Evolutionary conservation across 2,113 vertebrate species (phyloP).

Genomic region (Pelodiscus sinensis): DNA sequence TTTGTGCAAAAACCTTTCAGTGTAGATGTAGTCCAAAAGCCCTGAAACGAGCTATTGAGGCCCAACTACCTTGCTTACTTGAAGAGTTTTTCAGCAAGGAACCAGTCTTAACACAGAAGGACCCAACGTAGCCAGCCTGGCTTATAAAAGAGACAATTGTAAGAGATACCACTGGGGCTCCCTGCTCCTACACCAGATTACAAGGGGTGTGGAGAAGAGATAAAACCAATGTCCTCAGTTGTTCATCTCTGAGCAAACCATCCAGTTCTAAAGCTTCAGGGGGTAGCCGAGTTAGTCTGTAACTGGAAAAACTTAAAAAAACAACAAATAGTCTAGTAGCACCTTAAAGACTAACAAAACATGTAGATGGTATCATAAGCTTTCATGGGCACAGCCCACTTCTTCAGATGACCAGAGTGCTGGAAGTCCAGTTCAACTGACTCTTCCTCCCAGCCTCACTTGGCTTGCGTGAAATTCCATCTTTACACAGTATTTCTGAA

Average conservation of each 20-base stretch:
- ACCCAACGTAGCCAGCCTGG: neutral
- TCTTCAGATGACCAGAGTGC: too few species aligned
- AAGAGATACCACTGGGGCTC: conserved; percentile 26
- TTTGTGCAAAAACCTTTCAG: too few species aligned
- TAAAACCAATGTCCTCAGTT: conserved; percentile 53
- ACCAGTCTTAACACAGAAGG: neutral
- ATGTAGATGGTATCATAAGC: too few species aligned
- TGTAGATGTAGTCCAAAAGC: neutral
- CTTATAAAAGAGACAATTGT: conserved; percentile 26
- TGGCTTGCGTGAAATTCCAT: accelerated
- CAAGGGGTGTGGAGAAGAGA: neutral
- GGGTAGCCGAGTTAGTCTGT: too few species aligned
- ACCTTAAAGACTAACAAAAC: too few species aligned
- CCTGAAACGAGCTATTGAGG: too few species aligned
- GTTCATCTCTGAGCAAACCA: conserved; percentile 46
- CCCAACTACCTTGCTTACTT: neutral
- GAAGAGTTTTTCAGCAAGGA: neutral
- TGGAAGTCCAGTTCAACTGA: conserved; percentile 31
- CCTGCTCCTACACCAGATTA: conserved; percentile 39
- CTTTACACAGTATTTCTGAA: neutral
- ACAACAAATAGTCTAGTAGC: too few species aligned
- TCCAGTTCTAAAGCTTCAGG: neutral
- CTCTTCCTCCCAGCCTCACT: neutral
- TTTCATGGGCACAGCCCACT: too few species aligned
- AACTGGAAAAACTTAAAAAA: too few species aligned